Evolutionary conservation across 2,113 vertebrate genomes (phyloP), one percentile per base, ranked within the genome.

Genomic region (Pogona vitticeps): DNA sequence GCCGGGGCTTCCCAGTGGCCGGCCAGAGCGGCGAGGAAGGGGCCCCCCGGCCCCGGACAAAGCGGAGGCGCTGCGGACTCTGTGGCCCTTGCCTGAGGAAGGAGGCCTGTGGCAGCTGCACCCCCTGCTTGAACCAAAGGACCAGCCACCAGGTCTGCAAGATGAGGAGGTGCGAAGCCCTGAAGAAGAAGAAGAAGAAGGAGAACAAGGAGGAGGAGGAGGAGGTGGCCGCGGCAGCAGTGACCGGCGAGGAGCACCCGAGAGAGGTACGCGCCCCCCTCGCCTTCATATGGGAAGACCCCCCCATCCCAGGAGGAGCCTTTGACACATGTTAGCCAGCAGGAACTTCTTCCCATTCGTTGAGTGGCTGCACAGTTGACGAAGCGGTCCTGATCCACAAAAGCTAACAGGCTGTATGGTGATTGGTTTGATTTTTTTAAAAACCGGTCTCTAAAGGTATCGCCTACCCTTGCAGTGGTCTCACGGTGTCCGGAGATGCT

Each of bases 101-200:
- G 59, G 96, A 97, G 61, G 98, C 98, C 93, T 98, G 98, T 1
- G 97, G 98, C 10, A 90, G 90, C n/a, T 98, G 98, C 63, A 92
- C 92, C 85, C 98, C 97, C 96, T 98, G 98, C 84, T 85, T 97
- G 82, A 98, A 98, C 92, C 97, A 97, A 75, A 97, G 96, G 89
- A 97, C 96, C 0, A 96, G 97, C 38, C 98, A 98, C 91, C 98
- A 98, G 94, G 98, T 98, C 92, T 98, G 97, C 92, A 98, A 97
- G 86, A 95, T 97, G 93, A 97, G 98, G 88, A 98, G 97, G 90
- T 98, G 97, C 83, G 95, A 97, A 21, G 94, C 96, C 93, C 96
- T 98, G 76, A 97, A 97, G 94, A 98, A 96, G 23, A 97, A 94
- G 88, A 93, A 92, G 85, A 68, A 68, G 28, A 68, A 31, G 28